Evolutionary conservation across 2,888 invertebrate genomes (phyloP).

Genomic region (Macaria notata): DNA sequence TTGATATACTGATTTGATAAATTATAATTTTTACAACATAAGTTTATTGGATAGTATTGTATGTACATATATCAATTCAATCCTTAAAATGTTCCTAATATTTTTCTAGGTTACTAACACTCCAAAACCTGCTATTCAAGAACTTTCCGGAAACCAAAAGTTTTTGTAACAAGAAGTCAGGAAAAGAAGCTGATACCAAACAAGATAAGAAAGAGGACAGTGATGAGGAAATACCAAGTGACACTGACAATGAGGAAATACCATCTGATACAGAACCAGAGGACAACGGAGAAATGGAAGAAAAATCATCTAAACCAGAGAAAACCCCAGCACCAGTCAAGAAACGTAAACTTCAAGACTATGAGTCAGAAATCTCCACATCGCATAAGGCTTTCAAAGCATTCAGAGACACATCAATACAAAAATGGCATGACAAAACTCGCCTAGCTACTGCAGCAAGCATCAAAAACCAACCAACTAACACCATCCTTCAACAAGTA

Average conservation of each 20-base stretch:
- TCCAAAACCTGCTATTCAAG: constrained; percentile 77
- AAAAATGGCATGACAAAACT: constrained; percentile 98
- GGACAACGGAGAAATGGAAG: constrained; percentile 47
- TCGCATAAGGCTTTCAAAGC: constrained; percentile 83
- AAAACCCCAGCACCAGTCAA: constrained; percentile 33
- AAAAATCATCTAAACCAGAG: constrained; percentile 35
- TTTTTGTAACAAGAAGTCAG: constrained; percentile 55
- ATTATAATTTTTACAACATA: too few species aligned
- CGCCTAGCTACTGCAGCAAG: constrained; percentile 85
- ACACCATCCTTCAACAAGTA: constrained; percentile 89
- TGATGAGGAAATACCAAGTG: constrained; percentile 73
- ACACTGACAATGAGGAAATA: constrained; percentile 85
- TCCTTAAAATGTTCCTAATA: not conserved
- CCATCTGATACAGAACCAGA: constrained; percentile 83
- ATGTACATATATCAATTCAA: too few species aligned
- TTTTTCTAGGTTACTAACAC: constrained; percentile 61
- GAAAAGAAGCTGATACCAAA: constrained; percentile 33
- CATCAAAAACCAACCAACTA: constrained; percentile 83
- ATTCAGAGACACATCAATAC: constrained; percentile 90
- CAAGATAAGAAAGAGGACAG: constrained; percentile 51
- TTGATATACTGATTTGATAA: too few species aligned
- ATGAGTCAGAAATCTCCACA: constrained; percentile 79
- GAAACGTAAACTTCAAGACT: constrained; percentile 82
- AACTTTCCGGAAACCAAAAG: constrained; percentile 87
- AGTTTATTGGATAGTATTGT: too few species aligned